Conservation (phyloP, 2,113 vertebrate genomes). For the Shinisaurus crocodilurus region DNA sequence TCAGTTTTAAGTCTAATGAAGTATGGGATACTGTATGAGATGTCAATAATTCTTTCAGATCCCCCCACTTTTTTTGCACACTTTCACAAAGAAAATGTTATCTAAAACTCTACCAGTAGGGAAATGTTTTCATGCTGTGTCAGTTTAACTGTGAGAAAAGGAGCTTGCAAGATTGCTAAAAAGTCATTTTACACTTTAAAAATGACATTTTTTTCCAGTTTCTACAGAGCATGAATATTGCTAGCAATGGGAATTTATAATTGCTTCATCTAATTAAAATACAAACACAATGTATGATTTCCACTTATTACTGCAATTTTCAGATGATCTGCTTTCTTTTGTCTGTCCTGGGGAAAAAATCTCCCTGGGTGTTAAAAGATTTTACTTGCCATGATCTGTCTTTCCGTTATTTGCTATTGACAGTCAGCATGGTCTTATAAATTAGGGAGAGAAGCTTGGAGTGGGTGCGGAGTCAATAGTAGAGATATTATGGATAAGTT, state of each 20-base stretch:
- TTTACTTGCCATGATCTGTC: conserved; percentile 22
- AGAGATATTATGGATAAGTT: background rate
- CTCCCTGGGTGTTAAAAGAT: conserved; percentile 11
- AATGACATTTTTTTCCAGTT: conserved; percentile 60
- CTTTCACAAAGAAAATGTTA: conserved; percentile 67
- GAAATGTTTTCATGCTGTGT: conserved; percentile 74
- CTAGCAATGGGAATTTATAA: conserved; percentile 50
- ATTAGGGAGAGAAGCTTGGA: background rate
- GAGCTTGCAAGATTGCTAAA: conserved; percentile 52
- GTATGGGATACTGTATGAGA: conserved; percentile 74
- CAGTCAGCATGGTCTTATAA: conserved; percentile 32
- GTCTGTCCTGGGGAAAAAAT: background rate
- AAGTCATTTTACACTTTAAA: conserved; percentile 68
- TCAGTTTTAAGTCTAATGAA: conserved; percentile 60
- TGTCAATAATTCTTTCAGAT: conserved; percentile 68
- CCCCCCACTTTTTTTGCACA: conserved; percentile 44
- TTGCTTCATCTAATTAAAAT: conserved; percentile 62
- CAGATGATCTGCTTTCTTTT: background rate
- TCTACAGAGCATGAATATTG: conserved; percentile 63
- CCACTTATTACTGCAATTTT: background rate
- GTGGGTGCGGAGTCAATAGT: background rate
- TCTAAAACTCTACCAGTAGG: conserved; percentile 57
- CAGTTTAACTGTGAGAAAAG: conserved; percentile 71
- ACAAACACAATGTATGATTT: conserved; percentile 46
- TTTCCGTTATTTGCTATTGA: background rate